phyloP scores from a whole-genome alignment of 2,797 vertebrate species.

The Phoebastria nigripes region DNA sequence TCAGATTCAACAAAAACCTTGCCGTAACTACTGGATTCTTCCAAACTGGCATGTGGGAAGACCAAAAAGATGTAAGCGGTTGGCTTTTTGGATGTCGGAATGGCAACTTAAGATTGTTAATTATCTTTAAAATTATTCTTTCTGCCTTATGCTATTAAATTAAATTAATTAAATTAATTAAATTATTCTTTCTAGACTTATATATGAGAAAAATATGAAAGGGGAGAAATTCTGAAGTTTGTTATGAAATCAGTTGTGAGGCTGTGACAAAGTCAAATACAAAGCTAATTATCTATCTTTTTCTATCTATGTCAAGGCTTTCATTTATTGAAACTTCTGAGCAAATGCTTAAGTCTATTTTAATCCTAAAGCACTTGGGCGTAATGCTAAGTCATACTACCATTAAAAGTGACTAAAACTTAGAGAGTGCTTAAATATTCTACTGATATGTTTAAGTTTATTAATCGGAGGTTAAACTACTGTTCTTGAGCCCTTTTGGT shows the following conservation, averaged over 20 bases:
- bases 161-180: no score
- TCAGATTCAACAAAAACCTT: neutral
- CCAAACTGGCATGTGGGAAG: neutral
- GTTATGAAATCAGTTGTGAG: neutral
- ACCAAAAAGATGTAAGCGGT: neutral
- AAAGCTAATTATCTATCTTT: neutral
- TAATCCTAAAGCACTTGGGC: neutral
- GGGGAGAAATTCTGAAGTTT: neutral
- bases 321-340: neutral
- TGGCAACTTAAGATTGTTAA: neutral
- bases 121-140: neutral
- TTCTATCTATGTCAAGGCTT: neutral
- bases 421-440: neutral
- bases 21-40: neutral
- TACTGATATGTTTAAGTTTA: neutral
- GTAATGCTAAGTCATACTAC: neutral
- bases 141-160: neutral
- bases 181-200: neutral
- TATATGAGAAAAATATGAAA: neutral
- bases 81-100: neutral
- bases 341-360: neutral
- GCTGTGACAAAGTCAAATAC: neutral
- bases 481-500: neutral
- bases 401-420: neutral
- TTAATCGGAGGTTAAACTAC: neutral